These are phyloP conservation scores for Pristionchus japonicus DNA, from an alignment of 2,888 invertebrate species.

Conservation along the genomic window DNA sequence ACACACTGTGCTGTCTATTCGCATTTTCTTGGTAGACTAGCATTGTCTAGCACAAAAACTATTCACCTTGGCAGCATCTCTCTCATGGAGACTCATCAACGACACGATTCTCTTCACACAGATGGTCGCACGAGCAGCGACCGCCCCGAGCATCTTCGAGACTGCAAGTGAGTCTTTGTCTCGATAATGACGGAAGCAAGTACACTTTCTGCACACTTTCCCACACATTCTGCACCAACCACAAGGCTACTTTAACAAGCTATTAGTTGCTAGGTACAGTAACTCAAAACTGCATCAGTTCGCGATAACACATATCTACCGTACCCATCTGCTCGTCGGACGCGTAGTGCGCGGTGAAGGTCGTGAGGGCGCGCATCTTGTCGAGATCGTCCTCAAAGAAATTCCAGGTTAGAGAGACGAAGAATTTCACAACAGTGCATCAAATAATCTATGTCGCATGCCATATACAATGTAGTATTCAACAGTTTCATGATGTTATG, in stretches of 20 bases:
- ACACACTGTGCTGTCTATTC: no score
- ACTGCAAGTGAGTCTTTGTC: background rate
- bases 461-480: no score
- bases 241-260: background rate
- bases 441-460: no score
- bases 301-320: background rate
- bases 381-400: slow-evolving; percentile 7
- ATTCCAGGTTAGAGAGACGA: no score
- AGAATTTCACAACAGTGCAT: no score
- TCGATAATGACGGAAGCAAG: no score
- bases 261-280: no score
- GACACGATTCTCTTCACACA: background rate
- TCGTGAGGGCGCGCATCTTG: slow-evolving; percentile 7
- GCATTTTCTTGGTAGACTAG: no score
- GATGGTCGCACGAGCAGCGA: background rate
- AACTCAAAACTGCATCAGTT: background rate
- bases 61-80: background rate
- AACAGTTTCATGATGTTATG: no score
- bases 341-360: slow-evolving; percentile 37
- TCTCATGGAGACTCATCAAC: background rate
- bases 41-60: no score
- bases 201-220: background rate
- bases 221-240: no score
- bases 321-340: slow-evolving; percentile 26
- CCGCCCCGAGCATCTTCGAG: background rate